Base-by-base conservation (phyloP, 2,797 vertebrate genomes). In the Gallinago stenura region DNA sequence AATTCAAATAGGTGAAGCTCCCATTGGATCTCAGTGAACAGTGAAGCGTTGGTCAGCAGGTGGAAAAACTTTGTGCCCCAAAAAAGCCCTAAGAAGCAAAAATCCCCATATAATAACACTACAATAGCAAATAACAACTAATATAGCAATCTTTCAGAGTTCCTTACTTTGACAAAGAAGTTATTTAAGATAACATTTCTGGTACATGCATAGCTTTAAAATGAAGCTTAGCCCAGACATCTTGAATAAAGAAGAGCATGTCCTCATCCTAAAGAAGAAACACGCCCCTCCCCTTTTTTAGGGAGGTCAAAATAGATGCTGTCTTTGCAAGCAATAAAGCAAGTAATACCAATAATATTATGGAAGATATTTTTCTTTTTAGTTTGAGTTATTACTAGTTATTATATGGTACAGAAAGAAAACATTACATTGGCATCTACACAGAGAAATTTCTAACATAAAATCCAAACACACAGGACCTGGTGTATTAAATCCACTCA, bases 251-350 rank as follows among this genome's bases (percentile, higher is more conserved):
- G 16, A 83, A 48, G 14, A 43, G 26, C 61, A 85, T 43, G 54
- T 54, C 26, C 24, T 82, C 39, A 77, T 70, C 14, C 35, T 60
- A 46, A 84, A 71, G 43, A 58, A 18, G 30, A 83, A 87, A 84
- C 18, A 60, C 6, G 43, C 4, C 15, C 9, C 33, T 69, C 3
- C 6, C n/a, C 16, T 56, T 80, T 31, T 46, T 13, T 10, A 11
- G 83, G 25, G 24, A 26, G 58, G n/a, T 81, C 77, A 95, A 93
- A 79, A 86, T 41, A 95, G 71, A 78, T 85, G 73, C 43, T 69
- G 43, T 81, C 31, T 68, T 81, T 89, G n/a, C 68, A 84, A 94
- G 10, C 60, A 92, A 87, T 70, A 91, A 48, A 75, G 77, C 66
- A 64, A 89, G 70, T 84, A 85, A 93, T 92, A 96, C 30, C 33